Evolutionary conservation across 1,140 invertebrate species (phyloP), one percentile per base, ranked within the genome.

Genomic region (Philotrypesis tridentata): DNA sequence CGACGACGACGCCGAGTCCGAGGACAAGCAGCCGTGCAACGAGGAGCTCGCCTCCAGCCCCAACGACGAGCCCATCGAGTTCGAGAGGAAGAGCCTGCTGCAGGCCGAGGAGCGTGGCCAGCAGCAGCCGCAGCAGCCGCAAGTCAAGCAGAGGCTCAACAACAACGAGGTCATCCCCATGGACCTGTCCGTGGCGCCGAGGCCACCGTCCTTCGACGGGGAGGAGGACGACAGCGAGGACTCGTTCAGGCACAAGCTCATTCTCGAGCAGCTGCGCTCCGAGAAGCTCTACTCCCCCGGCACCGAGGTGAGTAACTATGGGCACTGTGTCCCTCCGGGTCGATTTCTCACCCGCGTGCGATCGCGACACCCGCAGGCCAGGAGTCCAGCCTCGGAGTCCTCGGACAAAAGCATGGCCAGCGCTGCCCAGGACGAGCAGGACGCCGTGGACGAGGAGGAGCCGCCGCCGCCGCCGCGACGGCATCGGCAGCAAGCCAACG

Each of bases 81-180:
- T 87, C n/a, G n/a, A n/a, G n/a, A n/a, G n/a, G n/a, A n/a, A n/a
- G n/a, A n/a, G n/a, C n/a, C n/a, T 90, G 86, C 82, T 91, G 71
- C 79, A 76, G 14, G 14, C 23, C 21, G 61, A 61, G 31, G 70
- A 80, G 25, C 31, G 29, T 23, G 8, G 27, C 25, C 61, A 12
- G 29, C 43, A 83, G 65, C 48, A 85, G 65, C 85, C 86, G 12
- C 81, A n/a, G n/a, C n/a, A 77, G n/a, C 75, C 65, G 63, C 63
- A 37, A 7, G 40, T 29, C 21, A 90, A 91, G 65, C 91, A 91
- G 70, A 88, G 90, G 84, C 86, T 92, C 33, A 90, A 90, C 84
- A 92, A 92, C 84, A 91, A 91, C 86, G 91, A 91, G 84, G 88
- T 88, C 76, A 91, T 90, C 75, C 91, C 91, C 0, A 92, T 91